Conservation (phyloP, 2,888 invertebrate genomes). For the Lottia scabra region DNA sequence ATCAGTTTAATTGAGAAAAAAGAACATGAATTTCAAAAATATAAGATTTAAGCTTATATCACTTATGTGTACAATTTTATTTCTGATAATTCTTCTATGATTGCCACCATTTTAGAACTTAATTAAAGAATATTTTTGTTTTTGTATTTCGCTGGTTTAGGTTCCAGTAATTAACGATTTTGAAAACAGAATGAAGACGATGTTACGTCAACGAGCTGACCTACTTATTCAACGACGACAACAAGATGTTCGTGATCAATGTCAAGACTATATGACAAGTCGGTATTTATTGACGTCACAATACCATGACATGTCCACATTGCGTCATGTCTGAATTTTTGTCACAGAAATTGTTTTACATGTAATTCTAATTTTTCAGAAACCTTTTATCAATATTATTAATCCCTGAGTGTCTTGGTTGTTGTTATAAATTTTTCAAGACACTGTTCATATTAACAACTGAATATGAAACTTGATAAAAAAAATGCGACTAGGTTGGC, state of each 20-base stretch:
- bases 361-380: slow-evolving; percentile 4
- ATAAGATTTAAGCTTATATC: too few species aligned
- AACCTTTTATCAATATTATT: too few species aligned
- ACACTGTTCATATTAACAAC: too few species aligned
- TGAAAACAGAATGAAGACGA: slow-evolving; percentile 82
- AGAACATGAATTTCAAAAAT: too few species aligned
- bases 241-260: slow-evolving; percentile 93
- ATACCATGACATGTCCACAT: neutral
- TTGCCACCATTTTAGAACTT: too few species aligned
- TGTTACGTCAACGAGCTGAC: slow-evolving; percentile 78
- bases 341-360: neutral
- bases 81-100: too few species aligned
- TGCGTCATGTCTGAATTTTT: neutral
- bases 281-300: slow-evolving; percentile 43
- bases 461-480: too few species aligned
- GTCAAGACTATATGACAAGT: slow-evolving; percentile 85
- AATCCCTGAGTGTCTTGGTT: too few species aligned
- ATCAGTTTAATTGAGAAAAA: too few species aligned
- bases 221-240: slow-evolving; percentile 84
- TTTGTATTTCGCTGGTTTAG: slow-evolving; percentile 41
- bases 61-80: too few species aligned
- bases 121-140: neutral
- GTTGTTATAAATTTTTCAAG: too few species aligned
- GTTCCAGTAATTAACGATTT: slow-evolving; percentile 79
- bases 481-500: too few species aligned